Percentiles rank a stretch among this genome's conserved stretches.
These are phyloP conservation scores for Eleutherodactylus coqui DNA, from an alignment of 2,797 vertebrate species.

Conservation along the genomic window DNA sequence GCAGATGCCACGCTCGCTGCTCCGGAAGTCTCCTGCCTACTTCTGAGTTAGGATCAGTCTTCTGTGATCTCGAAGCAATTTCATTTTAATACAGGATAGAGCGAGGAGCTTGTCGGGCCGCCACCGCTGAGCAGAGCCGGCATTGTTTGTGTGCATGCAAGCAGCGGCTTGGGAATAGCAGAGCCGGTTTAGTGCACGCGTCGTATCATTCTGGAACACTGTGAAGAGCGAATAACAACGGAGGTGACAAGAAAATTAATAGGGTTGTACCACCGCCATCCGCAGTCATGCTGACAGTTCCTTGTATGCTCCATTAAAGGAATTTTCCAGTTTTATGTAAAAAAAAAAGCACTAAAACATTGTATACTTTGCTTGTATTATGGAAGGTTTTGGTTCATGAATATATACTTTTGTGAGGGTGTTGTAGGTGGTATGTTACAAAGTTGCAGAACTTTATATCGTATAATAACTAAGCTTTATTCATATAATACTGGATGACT, in stretches of 20 bases:
- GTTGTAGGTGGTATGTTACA: too few relatives aligned
- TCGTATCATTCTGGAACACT: background rate
- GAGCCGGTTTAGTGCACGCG: background rate
- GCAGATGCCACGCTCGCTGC: background rate
- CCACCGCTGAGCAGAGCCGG: background rate
- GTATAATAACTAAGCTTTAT: too few relatives aligned
- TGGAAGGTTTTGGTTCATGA: too few relatives aligned
- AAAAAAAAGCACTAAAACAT: too few relatives aligned
- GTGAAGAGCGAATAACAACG: background rate
- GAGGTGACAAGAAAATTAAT: background rate
- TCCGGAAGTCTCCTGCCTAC: background rate
- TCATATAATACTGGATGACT: too few relatives aligned
- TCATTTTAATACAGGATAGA: conserved; percentile 3
- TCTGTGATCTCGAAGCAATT: conserved; percentile 34
- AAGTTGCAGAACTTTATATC: too few relatives aligned
- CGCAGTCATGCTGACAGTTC: background rate
- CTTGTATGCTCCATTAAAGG: background rate
- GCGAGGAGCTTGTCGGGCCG: background rate
- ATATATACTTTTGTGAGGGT: too few relatives aligned
- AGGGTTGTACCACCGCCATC: background rate
- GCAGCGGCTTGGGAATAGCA: background rate
- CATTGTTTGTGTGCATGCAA: background rate
- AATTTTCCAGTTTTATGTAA: too few relatives aligned
- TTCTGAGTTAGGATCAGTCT: background rate
- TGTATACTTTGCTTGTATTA: too few relatives aligned